These are phyloP conservation scores for Leptopilina clavipes DNA, from an alignment of 1,140 invertebrate species.

Conservation along the genomic window DNA sequence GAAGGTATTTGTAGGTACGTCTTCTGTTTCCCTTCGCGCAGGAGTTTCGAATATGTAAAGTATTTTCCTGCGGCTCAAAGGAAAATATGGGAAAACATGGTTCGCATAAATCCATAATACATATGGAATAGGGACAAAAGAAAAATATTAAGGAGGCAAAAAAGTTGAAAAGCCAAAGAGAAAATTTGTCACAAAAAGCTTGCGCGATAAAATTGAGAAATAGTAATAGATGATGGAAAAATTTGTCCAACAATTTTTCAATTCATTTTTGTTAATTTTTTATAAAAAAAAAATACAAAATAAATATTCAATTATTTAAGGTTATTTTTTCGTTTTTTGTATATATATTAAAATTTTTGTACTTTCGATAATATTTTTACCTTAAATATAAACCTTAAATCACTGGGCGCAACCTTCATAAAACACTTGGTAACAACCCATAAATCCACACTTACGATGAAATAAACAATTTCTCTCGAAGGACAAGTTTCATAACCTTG, in stretches of 20 bases:
- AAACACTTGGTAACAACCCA: constrained; percentile 1
- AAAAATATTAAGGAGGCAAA: neutral
- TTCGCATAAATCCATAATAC: constrained; percentile 5
- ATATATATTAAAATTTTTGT: no score
- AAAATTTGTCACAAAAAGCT: neutral
- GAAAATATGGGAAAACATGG: constrained; percentile 7
- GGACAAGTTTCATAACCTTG: neutral
- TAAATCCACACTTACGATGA: neutral
- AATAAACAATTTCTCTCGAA: neutral
- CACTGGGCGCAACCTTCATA: constrained; percentile 13
- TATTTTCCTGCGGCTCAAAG: constrained; percentile 15
- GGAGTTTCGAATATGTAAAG: neutral
- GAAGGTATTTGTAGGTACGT: neutral
- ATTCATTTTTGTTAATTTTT: no score
- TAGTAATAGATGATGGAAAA: no score
- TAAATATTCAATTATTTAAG: no score
- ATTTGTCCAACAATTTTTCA: neutral
- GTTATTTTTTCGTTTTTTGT: neutral
- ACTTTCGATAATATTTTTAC: neutral
- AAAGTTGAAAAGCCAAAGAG: neutral
- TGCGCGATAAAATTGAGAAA: no score
- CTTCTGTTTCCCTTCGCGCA: neutral
- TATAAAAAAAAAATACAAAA: no score
- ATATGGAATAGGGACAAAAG: neutral
- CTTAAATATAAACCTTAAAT: neutral